Percentiles rank a stretch among this genome's conserved stretches.
Evolutionary conservation across 1,140 invertebrate species (phyloP).

Genomic region (Telenomus remus): DNA sequence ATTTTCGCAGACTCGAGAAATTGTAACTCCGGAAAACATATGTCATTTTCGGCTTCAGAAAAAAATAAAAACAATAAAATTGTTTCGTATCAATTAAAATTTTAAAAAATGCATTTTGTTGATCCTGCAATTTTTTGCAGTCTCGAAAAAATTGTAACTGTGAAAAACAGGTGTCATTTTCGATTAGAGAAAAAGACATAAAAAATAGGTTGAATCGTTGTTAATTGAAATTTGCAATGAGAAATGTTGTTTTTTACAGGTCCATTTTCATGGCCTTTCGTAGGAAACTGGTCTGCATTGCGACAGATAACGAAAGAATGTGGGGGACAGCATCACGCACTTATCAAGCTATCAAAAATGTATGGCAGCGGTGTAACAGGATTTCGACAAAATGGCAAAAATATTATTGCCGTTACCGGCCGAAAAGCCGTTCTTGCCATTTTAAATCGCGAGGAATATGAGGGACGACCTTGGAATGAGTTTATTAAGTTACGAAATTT

Average conservation of each 20-base stretch:
- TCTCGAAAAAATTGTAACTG: too few species aligned
- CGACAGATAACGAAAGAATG: constrained; percentile 74
- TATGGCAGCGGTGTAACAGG: constrained; percentile 81
- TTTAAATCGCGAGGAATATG: constrained; percentile 80
- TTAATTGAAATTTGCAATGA: too few species aligned
- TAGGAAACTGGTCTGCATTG: constrained; percentile 80
- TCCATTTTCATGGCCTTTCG: constrained; percentile 80
- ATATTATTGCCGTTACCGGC: constrained; percentile 79
- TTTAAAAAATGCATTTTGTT: too few species aligned
- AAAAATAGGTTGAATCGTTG: too few species aligned
- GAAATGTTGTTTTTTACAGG: constrained; percentile 74
- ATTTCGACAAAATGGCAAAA: constrained; percentile 80
- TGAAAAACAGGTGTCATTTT: too few species aligned
- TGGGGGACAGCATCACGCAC: constrained; percentile 80
- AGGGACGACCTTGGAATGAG: constrained; percentile 84
- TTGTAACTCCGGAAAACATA: too few species aligned
- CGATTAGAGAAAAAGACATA: too few species aligned
- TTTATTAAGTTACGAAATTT: constrained; percentile 82
- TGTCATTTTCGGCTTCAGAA: too few species aligned
- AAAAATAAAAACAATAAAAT: too few species aligned
- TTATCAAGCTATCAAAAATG: constrained; percentile 77
- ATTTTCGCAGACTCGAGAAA: too few species aligned
- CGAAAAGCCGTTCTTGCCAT: constrained; percentile 78
- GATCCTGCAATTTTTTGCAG: too few species aligned
- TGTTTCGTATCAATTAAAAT: too few species aligned